Evolutionary conservation across 2,888 invertebrate genomes (phyloP).

Genomic region (Ochropacha duplaris): DNA sequence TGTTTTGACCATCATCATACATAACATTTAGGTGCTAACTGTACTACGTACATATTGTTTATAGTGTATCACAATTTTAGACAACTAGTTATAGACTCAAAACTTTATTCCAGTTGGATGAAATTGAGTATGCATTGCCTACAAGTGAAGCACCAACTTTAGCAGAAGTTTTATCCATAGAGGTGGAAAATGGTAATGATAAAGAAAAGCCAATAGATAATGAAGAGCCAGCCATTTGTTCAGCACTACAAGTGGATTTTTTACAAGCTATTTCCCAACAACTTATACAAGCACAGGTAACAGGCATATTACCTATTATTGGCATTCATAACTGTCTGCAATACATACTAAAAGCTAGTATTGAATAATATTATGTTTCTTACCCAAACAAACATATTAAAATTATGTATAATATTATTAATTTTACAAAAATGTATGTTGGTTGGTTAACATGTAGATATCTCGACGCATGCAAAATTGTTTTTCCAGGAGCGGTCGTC

Average conservation of each 20-base stretch:
- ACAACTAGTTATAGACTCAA: background rate
- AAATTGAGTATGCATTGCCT: conserved; percentile 76
- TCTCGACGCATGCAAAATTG: conserved; percentile 1
- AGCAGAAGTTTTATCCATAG: conserved; percentile 64
- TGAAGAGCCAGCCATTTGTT: conserved; percentile 63
- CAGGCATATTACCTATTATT: too few relatives aligned
- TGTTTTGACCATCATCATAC: too few relatives aligned
- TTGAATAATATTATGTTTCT: too few relatives aligned
- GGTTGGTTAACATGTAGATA: too few relatives aligned
- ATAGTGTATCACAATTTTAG: too few relatives aligned
- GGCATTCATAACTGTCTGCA: too few relatives aligned
- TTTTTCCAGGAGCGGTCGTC: conserved; percentile 90
- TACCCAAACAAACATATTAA: too few relatives aligned
- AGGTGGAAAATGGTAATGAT: conserved; percentile 47
- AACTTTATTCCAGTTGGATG: conserved; percentile 61
- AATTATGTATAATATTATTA: too few relatives aligned
- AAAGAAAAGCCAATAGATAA: conserved; percentile 34
- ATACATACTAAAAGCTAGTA: too few relatives aligned
- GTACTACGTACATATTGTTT: too few relatives aligned
- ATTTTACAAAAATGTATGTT: too few relatives aligned
- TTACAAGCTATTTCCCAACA: conserved; percentile 95
- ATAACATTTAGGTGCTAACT: too few relatives aligned
- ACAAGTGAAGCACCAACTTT: conserved; percentile 73
- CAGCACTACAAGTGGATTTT: conserved; percentile 79
- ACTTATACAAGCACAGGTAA: conserved; percentile 91